Conservation (phyloP, 2,888 invertebrate species). For the Sesia bembeciformis region DNA sequence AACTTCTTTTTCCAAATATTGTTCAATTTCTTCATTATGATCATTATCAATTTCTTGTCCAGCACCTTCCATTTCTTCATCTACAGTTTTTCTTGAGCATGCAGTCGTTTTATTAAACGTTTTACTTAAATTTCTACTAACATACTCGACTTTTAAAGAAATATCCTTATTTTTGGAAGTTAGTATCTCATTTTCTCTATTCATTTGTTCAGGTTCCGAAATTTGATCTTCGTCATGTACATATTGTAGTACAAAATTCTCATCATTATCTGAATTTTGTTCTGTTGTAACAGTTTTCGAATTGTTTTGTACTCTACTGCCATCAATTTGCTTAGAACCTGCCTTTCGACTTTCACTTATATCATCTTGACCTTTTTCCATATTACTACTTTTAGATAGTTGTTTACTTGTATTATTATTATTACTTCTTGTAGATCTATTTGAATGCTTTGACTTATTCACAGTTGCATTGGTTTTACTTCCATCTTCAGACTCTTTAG, state of each 20-base stretch:
- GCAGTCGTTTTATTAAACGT: too few relatives aligned
- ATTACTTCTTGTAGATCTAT: constrained; percentile 13
- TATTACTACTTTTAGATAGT: constrained; percentile 1
- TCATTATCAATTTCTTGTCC: constrained; percentile 4
- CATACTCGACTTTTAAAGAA: too few relatives aligned
- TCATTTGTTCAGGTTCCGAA: not conserved
- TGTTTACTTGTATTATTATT: not conserved
- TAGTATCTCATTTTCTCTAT: constrained; percentile 1
- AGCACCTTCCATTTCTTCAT: constrained; percentile 4
- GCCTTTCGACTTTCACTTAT: constrained; percentile 2
- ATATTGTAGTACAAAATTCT: constrained; percentile 4
- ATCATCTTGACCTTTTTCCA: constrained; percentile 4
- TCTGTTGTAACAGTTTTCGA: constrained; percentile 3
- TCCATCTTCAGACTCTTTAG: constrained; percentile 20
- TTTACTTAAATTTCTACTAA: too few relatives aligned
- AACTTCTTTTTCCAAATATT: constrained; percentile 5
- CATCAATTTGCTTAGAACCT: constrained; percentile 9
- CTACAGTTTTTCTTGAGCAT: too few relatives aligned
- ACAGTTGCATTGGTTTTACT: constrained; percentile 9
- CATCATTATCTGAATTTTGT: constrained; percentile 5
- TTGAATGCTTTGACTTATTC: constrained; percentile 21
- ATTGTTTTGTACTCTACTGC: not conserved
- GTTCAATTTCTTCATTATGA: constrained; percentile 4
- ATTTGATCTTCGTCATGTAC: not conserved
- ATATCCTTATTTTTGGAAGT: constrained; percentile 1